phyloP scores from a whole-genome alignment of 2,888 invertebrate genomes.

The Tenthredo mesomela region DNA sequence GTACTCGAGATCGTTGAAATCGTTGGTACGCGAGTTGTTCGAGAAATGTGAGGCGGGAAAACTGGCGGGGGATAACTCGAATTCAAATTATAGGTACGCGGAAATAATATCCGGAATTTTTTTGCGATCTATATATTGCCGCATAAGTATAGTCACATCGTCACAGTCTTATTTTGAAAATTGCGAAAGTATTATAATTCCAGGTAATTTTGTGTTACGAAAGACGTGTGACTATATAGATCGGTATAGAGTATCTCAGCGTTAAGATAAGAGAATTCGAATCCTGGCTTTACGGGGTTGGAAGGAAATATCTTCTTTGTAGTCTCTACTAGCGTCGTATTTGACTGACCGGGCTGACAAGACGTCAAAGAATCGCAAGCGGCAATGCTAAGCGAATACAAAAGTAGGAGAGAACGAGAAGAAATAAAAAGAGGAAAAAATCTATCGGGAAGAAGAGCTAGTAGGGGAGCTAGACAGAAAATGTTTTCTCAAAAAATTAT shows the following conservation, averaged over 20 bases:
- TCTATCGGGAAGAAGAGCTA: neutral
- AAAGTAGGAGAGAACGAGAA: neutral
- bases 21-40: conserved; percentile 39
- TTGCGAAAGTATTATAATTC: no score
- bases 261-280: neutral
- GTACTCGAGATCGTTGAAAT: conserved; percentile 21
- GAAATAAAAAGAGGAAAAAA: neutral
- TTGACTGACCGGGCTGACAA: conserved; percentile 37
- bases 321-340: conserved; percentile 32
- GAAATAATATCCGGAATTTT: neutral
- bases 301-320: conserved; percentile 4
- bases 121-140: no score
- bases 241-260: no score
- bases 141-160: no score
- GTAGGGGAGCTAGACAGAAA: no score
- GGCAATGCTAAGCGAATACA: conserved; percentile 40
- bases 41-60: conserved; percentile 2
- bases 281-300: neutral
- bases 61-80: neutral
- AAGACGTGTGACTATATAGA: no score
- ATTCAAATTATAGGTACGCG: neutral
- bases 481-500: no score
- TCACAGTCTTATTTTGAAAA: no score
- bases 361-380: conserved; percentile 47
- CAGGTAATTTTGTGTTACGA: no score